phyloP scores from a whole-genome alignment of 1,140 invertebrate genomes.

The Brachionus koreanus region DNA sequence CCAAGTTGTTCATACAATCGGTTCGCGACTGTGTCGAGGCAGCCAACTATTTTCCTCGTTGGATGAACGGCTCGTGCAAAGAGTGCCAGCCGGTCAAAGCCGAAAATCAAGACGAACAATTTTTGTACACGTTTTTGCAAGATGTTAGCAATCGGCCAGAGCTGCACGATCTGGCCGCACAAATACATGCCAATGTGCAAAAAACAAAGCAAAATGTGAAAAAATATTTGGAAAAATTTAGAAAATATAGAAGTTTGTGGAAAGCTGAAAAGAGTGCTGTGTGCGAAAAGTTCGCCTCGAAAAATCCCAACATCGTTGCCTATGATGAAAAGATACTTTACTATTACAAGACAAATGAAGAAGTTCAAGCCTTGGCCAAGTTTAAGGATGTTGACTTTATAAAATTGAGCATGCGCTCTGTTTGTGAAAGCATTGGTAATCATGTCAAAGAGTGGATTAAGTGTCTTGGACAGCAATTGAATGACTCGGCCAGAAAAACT shows the following conservation, averaged over 20 bases:
- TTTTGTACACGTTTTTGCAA: constrained; percentile 69
- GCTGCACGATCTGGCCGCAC: constrained; percentile 67
- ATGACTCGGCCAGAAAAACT: constrained; percentile 54
- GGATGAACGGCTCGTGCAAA: constrained; percentile 77
- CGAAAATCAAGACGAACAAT: constrained; percentile 62
- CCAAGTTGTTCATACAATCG: constrained; percentile 65
- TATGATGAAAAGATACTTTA: constrained; percentile 79
- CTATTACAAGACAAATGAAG: constrained; percentile 71
- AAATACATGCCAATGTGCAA: constrained; percentile 67
- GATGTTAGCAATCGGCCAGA: constrained; percentile 68
- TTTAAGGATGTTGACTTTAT: constrained; percentile 57
- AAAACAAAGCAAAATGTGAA: constrained; percentile 64
- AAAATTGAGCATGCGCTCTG: constrained; percentile 52
- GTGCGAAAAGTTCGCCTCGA: constrained; percentile 69
- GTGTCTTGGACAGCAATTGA: constrained; percentile 56
- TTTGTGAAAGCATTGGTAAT: constrained; percentile 53
- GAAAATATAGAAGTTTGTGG: constrained; percentile 74
- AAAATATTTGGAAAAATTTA: constrained; percentile 70
- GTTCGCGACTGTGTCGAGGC: constrained; percentile 59
- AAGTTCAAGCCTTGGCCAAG: constrained; percentile 59
- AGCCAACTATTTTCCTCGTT: constrained; percentile 71
- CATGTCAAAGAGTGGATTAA: constrained; percentile 57
- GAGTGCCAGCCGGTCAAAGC: constrained; percentile 64
- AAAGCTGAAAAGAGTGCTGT: constrained; percentile 67
- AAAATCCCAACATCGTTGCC: constrained; percentile 67